Evolutionary conservation across 2,888 invertebrate genomes (phyloP).

Genomic region (Leptura quadrifasciata): DNA sequence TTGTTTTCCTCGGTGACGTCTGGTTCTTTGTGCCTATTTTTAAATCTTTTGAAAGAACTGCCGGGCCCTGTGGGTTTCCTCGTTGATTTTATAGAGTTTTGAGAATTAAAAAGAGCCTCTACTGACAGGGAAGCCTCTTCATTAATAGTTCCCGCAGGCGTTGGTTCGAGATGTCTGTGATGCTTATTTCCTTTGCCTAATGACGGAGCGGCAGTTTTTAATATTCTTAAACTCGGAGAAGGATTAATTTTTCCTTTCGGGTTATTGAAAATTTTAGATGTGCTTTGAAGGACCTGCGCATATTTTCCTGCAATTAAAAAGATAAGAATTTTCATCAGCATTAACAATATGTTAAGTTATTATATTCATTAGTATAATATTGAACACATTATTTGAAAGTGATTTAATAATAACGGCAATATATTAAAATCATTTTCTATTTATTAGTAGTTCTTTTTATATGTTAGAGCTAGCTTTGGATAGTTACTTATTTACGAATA

Average conservation of each 20-base stretch:
- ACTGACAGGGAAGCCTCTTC: conserved; percentile 76
- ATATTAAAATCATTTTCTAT: too few species aligned
- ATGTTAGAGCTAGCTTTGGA: too few species aligned
- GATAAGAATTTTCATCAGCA: neutral
- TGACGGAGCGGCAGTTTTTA: conserved; percentile 86
- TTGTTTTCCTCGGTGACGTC: conserved; percentile 67
- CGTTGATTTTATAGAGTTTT: conserved; percentile 73
- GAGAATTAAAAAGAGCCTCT: conserved; percentile 76
- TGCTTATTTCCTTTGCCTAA: conserved; percentile 72
- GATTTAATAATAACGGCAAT: too few species aligned
- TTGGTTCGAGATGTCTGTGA: conserved; percentile 79
- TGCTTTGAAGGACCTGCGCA: conserved; percentile 90
- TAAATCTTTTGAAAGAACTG: conserved; percentile 74
- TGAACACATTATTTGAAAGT: too few species aligned
- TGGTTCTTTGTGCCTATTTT: conserved; percentile 76
- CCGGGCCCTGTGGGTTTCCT: conserved; percentile 75
- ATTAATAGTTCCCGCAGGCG: conserved; percentile 75
- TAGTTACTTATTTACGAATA: too few species aligned
- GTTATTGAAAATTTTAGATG: conserved; percentile 80
- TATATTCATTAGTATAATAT: too few species aligned
- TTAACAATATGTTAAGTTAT: too few species aligned
- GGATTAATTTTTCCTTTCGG: conserved; percentile 78
- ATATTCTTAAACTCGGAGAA: conserved; percentile 80
- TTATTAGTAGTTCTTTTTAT: too few species aligned
- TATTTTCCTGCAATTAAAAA: conserved; percentile 86